These are phyloP conservation scores for Catajapyx aquilonaris DNA, from an alignment of 1,140 invertebrate genomes.

Conservation along the genomic window DNA sequence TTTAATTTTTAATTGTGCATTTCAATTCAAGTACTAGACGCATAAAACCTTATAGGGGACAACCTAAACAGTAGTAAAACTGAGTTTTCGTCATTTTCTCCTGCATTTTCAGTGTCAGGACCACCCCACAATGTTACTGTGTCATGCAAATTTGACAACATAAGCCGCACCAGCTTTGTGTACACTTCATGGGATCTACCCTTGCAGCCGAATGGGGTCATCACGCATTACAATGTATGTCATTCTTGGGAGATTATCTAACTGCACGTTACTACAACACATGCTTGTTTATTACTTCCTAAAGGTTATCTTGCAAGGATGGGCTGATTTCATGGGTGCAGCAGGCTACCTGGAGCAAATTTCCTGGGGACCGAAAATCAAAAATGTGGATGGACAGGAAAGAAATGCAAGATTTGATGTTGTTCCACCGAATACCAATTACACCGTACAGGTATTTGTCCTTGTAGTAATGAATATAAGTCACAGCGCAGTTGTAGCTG, in stretches of 20 bases:
- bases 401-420: slow-evolving; percentile 32
- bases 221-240: slow-evolving; percentile 42
- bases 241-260: too few relatives aligned
- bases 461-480: too few relatives aligned
- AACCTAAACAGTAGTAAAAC: too few relatives aligned
- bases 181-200: slow-evolving; percentile 47
- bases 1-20: too few relatives aligned
- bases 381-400: slow-evolving; percentile 29
- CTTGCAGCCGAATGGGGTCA: slow-evolving; percentile 44
- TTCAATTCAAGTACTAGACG: too few relatives aligned
- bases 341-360: slow-evolving; percentile 26
- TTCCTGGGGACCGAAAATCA: slow-evolving; percentile 32
- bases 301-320: slow-evolving; percentile 33
- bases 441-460: slow-evolving; percentile 23
- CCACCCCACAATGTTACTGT: slow-evolving; percentile 37
- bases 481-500: too few relatives aligned
- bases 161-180: slow-evolving; percentile 37
- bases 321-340: slow-evolving; percentile 33
- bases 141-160: slow-evolving; percentile 38
- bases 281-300: slow-evolving; percentile 18
- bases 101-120: slow-evolving; percentile 24
- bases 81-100: background rate
- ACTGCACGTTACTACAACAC: too few relatives aligned
- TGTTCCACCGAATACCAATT: slow-evolving; percentile 55
- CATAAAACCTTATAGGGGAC: too few relatives aligned